These are phyloP conservation scores for Notolabrus celidotus DNA, from an alignment of 2,797 vertebrate genomes.

Conservation along the genomic window DNA sequence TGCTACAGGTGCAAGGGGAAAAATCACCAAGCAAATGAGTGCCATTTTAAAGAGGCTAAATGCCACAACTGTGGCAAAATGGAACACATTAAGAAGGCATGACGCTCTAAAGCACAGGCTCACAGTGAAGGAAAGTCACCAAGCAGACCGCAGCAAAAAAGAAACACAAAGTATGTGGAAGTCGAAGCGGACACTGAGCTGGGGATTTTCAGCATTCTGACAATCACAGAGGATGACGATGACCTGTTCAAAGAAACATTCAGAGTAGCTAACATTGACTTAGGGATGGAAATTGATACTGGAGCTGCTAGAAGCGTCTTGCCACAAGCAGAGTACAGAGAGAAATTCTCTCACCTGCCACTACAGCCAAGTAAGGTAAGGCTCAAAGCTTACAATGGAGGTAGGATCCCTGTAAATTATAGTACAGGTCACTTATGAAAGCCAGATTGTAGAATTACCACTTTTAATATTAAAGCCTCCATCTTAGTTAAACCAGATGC, in stretches of 20 bases:
- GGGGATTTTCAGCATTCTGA: no score
- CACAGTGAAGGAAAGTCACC: neutral
- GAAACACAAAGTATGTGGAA: neutral
- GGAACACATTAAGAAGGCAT: neutral
- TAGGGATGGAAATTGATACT: no score
- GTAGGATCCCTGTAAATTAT: neutral
- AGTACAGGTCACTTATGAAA: neutral
- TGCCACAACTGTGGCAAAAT: no score
- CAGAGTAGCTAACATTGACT: no score
- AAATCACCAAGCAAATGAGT: neutral
- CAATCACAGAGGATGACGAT: neutral
- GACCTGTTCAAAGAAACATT: no score
- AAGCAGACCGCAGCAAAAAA: neutral
- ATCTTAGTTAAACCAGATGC: no score
- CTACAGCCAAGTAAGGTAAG: neutral
- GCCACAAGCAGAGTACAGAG: no score
- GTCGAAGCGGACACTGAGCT: neutral
- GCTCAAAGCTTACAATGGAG: neutral
- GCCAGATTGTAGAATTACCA: no score
- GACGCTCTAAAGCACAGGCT: neutral
- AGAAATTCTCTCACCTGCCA: no score
- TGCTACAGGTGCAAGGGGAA: neutral
- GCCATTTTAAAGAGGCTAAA: neutral
- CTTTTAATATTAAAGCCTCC: no score
- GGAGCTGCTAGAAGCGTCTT: no score